phyloP scores from a whole-genome alignment of 2,113 vertebrate species.

The Nerophis ophidion region DNA sequence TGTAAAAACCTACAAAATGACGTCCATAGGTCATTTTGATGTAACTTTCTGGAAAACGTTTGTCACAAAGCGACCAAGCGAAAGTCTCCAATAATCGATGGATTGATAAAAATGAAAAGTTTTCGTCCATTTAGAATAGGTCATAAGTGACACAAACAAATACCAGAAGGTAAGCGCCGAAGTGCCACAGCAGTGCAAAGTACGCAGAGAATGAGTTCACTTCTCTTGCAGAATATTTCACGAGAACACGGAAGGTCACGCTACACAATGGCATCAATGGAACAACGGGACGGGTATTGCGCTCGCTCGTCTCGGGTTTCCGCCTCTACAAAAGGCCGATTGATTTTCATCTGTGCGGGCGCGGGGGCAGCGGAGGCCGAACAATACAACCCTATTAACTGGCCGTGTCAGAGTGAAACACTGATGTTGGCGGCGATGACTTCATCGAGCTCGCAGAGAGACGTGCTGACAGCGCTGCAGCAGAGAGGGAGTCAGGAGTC shows the following conservation, averaged over 20 bases:
- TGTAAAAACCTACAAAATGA: too few species aligned
- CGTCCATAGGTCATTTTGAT: too few species aligned
- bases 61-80: background rate
- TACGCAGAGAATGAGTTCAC: background rate
- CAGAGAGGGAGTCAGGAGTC: background rate
- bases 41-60: too few species aligned
- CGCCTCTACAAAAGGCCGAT: constrained; percentile 1
- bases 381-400: constrained; percentile 12
- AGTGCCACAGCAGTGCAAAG: constrained; percentile 8
- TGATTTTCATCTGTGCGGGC: constrained; percentile 37
- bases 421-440: constrained; percentile 8
- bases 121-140: too few species aligned
- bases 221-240: background rate
- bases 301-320: constrained; percentile 2
- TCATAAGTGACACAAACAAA: constrained; percentile 33
- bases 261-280: background rate
- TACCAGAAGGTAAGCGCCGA: constrained; percentile 41
- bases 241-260: background rate
- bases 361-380: constrained; percentile 28
- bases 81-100: background rate
- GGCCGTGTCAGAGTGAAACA: constrained; percentile 15
- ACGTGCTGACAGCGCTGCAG: background rate
- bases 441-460: constrained; percentile 21
- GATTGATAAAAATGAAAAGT: background rate
- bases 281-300: background rate